Evolutionary conservation across 2,797 vertebrate genomes (phyloP).

Genomic region (Serranus cabrilla): DNA sequence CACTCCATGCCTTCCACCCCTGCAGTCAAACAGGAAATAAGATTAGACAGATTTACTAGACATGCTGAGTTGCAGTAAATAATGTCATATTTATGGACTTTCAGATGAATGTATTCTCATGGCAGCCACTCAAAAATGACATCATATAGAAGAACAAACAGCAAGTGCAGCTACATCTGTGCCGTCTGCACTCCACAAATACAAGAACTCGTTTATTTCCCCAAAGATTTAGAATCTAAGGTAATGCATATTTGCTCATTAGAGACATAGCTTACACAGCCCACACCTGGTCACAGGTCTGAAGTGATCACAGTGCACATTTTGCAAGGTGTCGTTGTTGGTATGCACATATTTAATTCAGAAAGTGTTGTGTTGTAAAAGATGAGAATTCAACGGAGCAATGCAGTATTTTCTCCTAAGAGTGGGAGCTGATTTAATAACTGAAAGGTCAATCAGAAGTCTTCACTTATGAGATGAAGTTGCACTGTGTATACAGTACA

Average conservation of each 20-base stretch:
- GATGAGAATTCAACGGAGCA: constrained; percentile 23
- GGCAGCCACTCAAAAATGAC: neutral
- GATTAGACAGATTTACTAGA: constrained; percentile 27
- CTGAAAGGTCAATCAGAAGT: constrained; percentile 56
- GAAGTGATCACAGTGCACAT: neutral
- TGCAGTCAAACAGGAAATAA: constrained; percentile 72
- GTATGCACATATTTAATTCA: constrained; percentile 8
- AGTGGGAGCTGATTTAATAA: constrained; percentile 67
- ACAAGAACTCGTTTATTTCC: neutral
- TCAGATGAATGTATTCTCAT: neutral
- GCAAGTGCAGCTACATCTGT: neutral
- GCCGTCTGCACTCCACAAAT: neutral
- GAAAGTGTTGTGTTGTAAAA: constrained; percentile 12
- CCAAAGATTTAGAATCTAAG: neutral
- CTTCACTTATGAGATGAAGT: constrained; percentile 54
- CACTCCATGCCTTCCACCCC: constrained; percentile 95
- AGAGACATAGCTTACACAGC: neutral
- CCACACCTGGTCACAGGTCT: constrained; percentile 2
- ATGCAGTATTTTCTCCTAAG: constrained; percentile 17
- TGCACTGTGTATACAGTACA: constrained; percentile 50
- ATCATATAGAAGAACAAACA: constrained; percentile 12
- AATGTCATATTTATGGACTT: constrained; percentile 5
- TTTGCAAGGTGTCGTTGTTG: constrained; percentile 2
- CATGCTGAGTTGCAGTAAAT: neutral
- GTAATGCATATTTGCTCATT: neutral